Conservation (phyloP, 1,140 invertebrate genomes). For the Rhysida immarginata region DNA sequence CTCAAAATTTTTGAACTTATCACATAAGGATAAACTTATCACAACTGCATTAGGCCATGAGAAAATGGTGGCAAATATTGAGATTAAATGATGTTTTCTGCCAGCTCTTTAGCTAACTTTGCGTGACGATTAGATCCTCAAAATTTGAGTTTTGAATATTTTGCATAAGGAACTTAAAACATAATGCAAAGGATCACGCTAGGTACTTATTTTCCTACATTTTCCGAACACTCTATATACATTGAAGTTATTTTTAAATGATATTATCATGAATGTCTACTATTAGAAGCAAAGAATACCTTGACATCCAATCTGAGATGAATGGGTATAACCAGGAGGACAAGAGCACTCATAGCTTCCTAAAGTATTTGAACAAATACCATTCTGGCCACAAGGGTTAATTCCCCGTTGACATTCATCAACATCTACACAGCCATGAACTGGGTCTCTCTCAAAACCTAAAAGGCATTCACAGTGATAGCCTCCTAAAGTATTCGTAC, state of each 20-base stretch:
- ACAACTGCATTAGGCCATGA: too few relatives aligned
- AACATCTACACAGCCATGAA: slow-evolving; percentile 52
- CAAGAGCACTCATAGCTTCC: slow-evolving; percentile 81
- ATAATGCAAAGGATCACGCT: neutral
- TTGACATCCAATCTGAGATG: slow-evolving; percentile 53
- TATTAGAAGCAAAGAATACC: too few relatives aligned
- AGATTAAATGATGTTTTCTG: too few relatives aligned
- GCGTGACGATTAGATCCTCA: too few relatives aligned
- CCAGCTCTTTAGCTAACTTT: too few relatives aligned
- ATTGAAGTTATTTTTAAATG: neutral
- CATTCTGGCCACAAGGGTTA: slow-evolving; percentile 58
- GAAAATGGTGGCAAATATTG: too few relatives aligned
- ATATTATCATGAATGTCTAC: too few relatives aligned
- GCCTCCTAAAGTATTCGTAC: slow-evolving; percentile 58
- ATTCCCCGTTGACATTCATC: slow-evolving; percentile 56
- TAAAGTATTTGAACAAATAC: slow-evolving; percentile 61
- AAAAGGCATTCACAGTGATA: slow-evolving; percentile 65
- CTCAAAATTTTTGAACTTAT: too few relatives aligned
- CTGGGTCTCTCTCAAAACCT: slow-evolving; percentile 56
- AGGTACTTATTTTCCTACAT: neutral
- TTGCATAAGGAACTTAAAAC: too few relatives aligned
- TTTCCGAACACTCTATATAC: neutral
- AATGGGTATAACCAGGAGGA: slow-evolving; percentile 62
- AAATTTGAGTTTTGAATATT: too few relatives aligned
- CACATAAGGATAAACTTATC: too few relatives aligned